phyloP scores from a whole-genome alignment of 2,888 invertebrate species.

The Tinea trinotella region DNA sequence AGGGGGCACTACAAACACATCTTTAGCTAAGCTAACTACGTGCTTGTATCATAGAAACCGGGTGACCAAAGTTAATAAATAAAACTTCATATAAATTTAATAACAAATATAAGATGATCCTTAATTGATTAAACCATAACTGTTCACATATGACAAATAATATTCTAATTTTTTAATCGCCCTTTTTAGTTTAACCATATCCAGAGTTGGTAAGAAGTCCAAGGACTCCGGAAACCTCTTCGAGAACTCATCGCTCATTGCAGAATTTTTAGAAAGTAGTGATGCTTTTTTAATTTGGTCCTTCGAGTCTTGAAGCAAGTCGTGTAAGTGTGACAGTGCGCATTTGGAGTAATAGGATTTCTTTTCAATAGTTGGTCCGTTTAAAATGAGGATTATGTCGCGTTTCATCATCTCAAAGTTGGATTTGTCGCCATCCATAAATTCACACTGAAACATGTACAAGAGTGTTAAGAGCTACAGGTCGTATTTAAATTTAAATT shows the following conservation, averaged over 20 bases:
- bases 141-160: conserved; percentile 77
- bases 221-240: conserved; percentile 73
- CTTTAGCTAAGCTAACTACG: no score
- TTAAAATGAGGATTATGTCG: conserved; percentile 74
- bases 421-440: conserved; percentile 69
- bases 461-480: no score
- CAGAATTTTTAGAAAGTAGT: conserved; percentile 27
- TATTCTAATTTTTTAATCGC: conserved; percentile 80
- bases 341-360: conserved; percentile 73
- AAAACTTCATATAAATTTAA: no score
- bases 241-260: conserved; percentile 55
- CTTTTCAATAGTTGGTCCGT: conserved; percentile 71
- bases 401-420: conserved; percentile 71
- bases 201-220: conserved; percentile 62
- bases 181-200: conserved; percentile 66
- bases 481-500: no score
- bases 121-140: no score
- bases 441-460: conserved; percentile 61
- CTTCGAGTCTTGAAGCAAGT: conserved; percentile 65
- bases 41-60: no score
- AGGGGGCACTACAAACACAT: no score
- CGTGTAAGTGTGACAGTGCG: conserved; percentile 77
- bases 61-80: no score
- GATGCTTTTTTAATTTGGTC: conserved; percentile 25
- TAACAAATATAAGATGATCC: no score